A percentile compares a stretch with the other conserved stretches of the same genome.
phyloP scores from a whole-genome alignment of 2,888 invertebrate species.

The Sepioteuthis lessoniana region DNA sequence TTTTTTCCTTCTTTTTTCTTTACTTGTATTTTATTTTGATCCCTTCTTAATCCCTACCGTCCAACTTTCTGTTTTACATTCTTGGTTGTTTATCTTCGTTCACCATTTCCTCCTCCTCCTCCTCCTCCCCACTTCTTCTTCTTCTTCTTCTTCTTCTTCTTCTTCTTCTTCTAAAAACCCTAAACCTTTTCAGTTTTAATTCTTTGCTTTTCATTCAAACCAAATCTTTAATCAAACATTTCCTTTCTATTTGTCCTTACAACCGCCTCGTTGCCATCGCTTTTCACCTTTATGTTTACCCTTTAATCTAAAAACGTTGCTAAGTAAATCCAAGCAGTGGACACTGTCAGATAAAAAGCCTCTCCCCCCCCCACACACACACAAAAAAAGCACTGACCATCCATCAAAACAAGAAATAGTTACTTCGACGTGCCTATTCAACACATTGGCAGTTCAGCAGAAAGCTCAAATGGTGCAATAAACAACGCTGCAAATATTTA shows the following conservation, averaged over 20 bases:
- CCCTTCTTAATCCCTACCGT: too few relatives aligned
- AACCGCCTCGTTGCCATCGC: neutral
- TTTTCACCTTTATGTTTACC: neutral
- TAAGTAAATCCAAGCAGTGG: neutral
- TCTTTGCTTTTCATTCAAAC: neutral
- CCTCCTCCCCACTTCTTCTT: neutral
- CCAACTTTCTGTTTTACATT: too few relatives aligned
- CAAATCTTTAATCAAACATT: neutral
- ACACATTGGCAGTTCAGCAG: neutral
- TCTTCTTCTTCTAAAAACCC: too few relatives aligned
- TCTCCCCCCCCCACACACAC: too few relatives aligned
- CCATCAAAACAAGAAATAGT: neutral
- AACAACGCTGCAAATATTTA: neutral
- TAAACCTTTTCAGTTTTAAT: neutral
- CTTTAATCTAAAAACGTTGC: neutral
- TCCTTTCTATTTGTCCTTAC: neutral
- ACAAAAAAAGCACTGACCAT: neutral
- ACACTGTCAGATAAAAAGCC: neutral
- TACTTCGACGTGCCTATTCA: neutral
- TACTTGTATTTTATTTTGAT: too few relatives aligned
- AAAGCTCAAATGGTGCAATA: neutral
- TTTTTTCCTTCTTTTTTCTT: too few relatives aligned
- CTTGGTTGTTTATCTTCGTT: too few relatives aligned
- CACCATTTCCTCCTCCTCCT: too few relatives aligned
- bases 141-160: neutral